These are phyloP conservation scores for Caretta caretta DNA, from an alignment of 2,113 vertebrate genomes.

Conservation along the genomic window DNA sequence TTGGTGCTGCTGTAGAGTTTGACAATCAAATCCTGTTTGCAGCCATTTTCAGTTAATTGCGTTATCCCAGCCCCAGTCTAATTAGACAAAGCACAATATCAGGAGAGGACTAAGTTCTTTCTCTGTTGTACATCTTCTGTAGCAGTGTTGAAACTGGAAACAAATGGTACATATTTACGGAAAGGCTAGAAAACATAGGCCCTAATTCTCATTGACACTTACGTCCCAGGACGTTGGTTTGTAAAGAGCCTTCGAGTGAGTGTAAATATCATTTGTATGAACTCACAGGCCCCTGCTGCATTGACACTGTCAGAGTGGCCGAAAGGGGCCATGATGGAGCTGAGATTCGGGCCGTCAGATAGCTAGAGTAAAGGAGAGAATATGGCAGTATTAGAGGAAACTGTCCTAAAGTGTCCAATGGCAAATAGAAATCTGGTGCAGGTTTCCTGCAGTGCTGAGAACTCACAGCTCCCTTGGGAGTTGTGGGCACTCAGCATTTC, in stretches of 20 bases:
- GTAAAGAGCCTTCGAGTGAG: background rate
- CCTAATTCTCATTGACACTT: background rate
- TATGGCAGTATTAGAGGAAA: too few relatives aligned
- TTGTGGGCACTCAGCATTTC: too few relatives aligned
- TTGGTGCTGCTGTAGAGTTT: background rate
- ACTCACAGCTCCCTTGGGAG: too few relatives aligned
- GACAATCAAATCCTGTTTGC: background rate
- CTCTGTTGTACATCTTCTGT: background rate
- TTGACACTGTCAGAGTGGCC: too few relatives aligned
- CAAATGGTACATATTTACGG: background rate
- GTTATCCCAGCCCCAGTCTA: background rate
- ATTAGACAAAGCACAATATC: background rate
- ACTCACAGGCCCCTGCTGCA: too few relatives aligned
- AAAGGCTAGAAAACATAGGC: background rate
- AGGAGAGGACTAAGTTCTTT: background rate
- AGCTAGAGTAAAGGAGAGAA: too few relatives aligned
- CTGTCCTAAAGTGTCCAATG: too few relatives aligned
- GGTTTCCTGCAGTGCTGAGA: too few relatives aligned
- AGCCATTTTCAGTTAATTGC: background rate
- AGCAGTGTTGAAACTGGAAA: background rate
- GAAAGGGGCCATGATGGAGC: too few relatives aligned
- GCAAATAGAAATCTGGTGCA: too few relatives aligned
- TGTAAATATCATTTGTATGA: background rate
- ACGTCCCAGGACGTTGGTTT: background rate
- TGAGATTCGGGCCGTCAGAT: too few relatives aligned